Evolutionary conservation across 2,113 vertebrate species (phyloP), one percentile per base, ranked within the genome.

Genomic region (Microcebus tavaratra): DNA sequence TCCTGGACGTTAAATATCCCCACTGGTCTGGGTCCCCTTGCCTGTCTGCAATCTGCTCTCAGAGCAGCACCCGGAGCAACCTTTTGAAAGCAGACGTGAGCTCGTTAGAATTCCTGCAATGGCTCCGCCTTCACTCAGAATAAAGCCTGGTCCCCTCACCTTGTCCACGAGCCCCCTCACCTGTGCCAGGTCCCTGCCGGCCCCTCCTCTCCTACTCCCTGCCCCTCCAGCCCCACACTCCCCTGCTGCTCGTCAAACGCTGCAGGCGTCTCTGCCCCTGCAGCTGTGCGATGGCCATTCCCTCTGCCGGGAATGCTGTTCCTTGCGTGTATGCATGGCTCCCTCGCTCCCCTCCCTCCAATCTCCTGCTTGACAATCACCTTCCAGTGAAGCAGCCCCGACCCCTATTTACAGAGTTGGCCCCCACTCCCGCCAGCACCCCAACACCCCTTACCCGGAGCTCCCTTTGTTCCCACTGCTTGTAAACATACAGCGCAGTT

Each of bases 401-500:
- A 48, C 25, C 36, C 4, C 8, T 27, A 4, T 1, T 1, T 34
- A 29, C 0, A 23, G 45, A 0, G 42, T 18, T 6, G 6, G 23
- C 10, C 25, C 14, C 39, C 34, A 39, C 55, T 15, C 45, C 8
- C 4, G 3, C 21, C 63, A 27, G 61, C 83, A 17, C 9, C 14
- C 82, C 45, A 4, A 8, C 48, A 4, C 48, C 13, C 61, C 13
- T 72, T 42, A 72, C 23, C 36, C 23, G 1, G 0, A 4, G 18
- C 27, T 0, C 0, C 29, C 59, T 39, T 2, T n/a, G 39, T 59
- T 55, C n/a, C 39, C 39, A 36, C 1, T n/a, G 67, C 31, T 31
- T 20, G 9, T 0, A 15, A 45, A 23, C 68, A 10, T 7, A 17
- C n/a, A 14, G 53, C 0, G n/a, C 1, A 0, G 42, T 5, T 2